Evolutionary conservation across 2,797 vertebrate species (phyloP).

Genomic region (Sebastolobus alascanus): DNA sequence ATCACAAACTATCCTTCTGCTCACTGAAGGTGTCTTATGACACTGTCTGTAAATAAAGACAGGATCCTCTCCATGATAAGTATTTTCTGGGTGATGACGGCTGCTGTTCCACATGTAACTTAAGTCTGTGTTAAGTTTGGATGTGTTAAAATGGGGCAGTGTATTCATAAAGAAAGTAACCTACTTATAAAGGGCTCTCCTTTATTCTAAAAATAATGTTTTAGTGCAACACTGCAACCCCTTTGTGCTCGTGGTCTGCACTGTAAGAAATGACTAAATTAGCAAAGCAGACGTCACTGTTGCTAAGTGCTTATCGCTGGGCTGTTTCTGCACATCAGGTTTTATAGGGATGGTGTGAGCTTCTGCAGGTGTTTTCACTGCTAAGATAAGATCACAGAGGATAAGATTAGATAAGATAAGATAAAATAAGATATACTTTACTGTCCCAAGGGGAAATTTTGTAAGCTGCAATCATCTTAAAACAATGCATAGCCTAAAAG

Average conservation of each 20-base stretch:
- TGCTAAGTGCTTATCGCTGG: constrained; percentile 35
- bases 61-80: background rate
- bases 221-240: constrained; percentile 66
- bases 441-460: too few species aligned
- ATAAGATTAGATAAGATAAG: too few species aligned
- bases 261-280: constrained; percentile 46
- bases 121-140: constrained; percentile 2
- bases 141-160: constrained; percentile 42
- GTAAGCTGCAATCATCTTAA: too few species aligned
- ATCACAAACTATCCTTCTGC: background rate
- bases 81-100: background rate
- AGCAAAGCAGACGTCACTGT: constrained; percentile 57
- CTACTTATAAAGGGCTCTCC: constrained; percentile 68
- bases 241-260: constrained; percentile 51
- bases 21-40: background rate
- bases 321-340: constrained; percentile 14
- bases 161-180: constrained; percentile 41
- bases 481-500: too few species aligned
- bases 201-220: constrained; percentile 66
- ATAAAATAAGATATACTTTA: too few species aligned
- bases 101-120: background rate
- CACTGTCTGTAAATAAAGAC: background rate
- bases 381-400: background rate
- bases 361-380: constrained; percentile 18
- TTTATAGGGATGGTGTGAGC: background rate